These are phyloP conservation scores for Hirtodrosophila cameraria DNA, from an alignment of 2,888 invertebrate genomes.

Conservation along the genomic window DNA sequence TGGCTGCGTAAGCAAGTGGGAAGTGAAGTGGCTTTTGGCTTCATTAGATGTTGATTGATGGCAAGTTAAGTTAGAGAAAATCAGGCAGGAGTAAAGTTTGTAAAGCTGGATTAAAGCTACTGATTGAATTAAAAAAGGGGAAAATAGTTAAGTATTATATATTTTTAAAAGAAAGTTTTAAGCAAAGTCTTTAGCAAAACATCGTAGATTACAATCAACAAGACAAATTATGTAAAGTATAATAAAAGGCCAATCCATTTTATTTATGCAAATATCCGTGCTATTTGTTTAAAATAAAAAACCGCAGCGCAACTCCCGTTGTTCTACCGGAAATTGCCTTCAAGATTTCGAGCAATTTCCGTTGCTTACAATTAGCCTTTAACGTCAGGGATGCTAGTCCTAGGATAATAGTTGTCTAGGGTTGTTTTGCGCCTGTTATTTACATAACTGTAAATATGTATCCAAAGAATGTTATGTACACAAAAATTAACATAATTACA, in stretches of 20 bases:
- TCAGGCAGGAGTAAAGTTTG: slow-evolving; percentile 15
- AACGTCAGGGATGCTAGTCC: slow-evolving; percentile 2
- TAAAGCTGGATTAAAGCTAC: slow-evolving; percentile 11
- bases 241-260: slow-evolving; percentile 20
- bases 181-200: no score
- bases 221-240: neutral
- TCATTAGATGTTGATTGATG: slow-evolving; percentile 40
- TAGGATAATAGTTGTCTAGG: slow-evolving; percentile 14
- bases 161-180: neutral
- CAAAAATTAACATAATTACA: slow-evolving; percentile 74
- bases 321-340: slow-evolving; percentile 20
- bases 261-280: slow-evolving; percentile 19
- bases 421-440: slow-evolving; percentile 7
- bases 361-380: slow-evolving; percentile 18
- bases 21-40: slow-evolving; percentile 13
- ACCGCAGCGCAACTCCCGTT: slow-evolving; percentile 7
- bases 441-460: slow-evolving; percentile 17
- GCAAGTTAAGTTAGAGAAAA: neutral
- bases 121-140: slow-evolving; percentile 11
- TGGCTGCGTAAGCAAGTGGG: slow-evolving; percentile 10
- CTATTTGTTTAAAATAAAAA: slow-evolving; percentile 2
- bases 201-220: no score
- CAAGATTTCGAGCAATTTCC: slow-evolving; percentile 26
- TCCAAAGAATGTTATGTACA: slow-evolving; percentile 46
- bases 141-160: slow-evolving; percentile 1